Base-by-base conservation (phyloP, 2,797 vertebrate species). In the Sebastes cheni region DNA sequence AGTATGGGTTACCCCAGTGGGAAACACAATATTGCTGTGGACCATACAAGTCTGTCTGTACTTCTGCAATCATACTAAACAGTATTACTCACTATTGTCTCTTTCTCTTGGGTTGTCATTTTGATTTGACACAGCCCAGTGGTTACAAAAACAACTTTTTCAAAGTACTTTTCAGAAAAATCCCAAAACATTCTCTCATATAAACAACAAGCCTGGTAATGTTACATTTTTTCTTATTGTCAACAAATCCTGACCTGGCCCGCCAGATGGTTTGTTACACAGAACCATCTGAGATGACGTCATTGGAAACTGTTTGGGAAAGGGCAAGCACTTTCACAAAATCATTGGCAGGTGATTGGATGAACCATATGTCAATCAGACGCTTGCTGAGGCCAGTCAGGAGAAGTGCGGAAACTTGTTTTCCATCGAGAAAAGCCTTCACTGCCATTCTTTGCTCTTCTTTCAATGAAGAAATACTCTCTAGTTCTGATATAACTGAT, bases 1-100 rank as follows among this genome's bases (percentile, higher is more conserved):
- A 81, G 61, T 69, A 54, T 80, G 82, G 80, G 81, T 80, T 86
- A 75, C 77, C 75, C 86, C 85, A 77, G 82, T 59, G 77, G 81
- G 81, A 91, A 90, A 83, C 75, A 75, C 72, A 76, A 79, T 82
- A 73, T 79, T 59, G 74, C 66, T 85, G 77, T 76, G 73, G 80
- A 84, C 85, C 72, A 72, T 73, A 76, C 72, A 66, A 69, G 58
- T 68, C 77, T 75, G 76, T 86, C 75, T 80, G 30, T 52, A 83
- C 80, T 88, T 85, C 50, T 79, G 30, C 54, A 79, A 66, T 81
- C 55, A 75, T 25, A 52, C 68, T 36, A 29, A 39, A 60, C 13
- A 70, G 55, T 34, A 27, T 73, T 62, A 42, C 65, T 71, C 55
- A 67, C 79, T 80, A 73, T 50, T 16, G 2, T 52, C 64, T 68